phyloP scores from a whole-genome alignment of 2,888 invertebrate species.

The Fabriciana adippe region DNA sequence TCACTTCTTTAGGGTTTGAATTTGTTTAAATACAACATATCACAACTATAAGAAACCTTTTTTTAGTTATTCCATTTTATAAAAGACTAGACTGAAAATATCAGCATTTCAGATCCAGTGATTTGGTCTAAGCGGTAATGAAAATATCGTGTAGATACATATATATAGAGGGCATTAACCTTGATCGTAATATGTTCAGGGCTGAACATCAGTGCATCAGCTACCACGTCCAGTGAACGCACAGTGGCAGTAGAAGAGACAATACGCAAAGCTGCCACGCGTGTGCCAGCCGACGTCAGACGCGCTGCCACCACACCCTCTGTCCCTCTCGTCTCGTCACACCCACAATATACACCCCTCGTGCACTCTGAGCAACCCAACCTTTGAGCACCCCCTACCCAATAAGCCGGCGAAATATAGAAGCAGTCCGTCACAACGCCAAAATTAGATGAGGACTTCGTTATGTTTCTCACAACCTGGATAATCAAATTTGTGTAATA shows the following conservation, averaged over 20 bases:
- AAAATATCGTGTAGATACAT: too few species aligned
- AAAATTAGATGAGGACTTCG: slow-evolving; percentile 12
- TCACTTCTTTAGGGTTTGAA: too few species aligned
- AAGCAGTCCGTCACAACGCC: slow-evolving; percentile 52
- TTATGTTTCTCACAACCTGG: slow-evolving; percentile 7
- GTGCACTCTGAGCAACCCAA: background rate
- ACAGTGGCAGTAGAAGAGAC: slow-evolving; percentile 55
- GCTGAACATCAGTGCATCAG: slow-evolving; percentile 57
- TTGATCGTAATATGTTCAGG: slow-evolving; percentile 54
- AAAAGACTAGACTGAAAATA: too few species aligned
- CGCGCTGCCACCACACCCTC: background rate
- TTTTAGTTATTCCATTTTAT: too few species aligned
- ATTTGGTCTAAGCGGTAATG: too few species aligned
- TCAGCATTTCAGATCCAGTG: too few species aligned
- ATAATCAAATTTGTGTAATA: background rate
- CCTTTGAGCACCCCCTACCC: slow-evolving; percentile 33
- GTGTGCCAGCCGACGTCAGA: slow-evolving; percentile 48
- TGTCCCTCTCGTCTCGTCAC: background rate
- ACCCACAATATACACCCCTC: slow-evolving; percentile 1
- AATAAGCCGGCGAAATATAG: slow-evolving; percentile 55
- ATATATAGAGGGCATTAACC: slow-evolving; percentile 41
- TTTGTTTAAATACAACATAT: too few species aligned
- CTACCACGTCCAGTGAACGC: slow-evolving; percentile 55
- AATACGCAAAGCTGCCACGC: slow-evolving; percentile 50
- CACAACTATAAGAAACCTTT: too few species aligned